Evolutionary conservation across 1,140 invertebrate species (phyloP), one percentile per base, ranked within the genome.

Genomic region (Propsilocerus akamusi): DNA sequence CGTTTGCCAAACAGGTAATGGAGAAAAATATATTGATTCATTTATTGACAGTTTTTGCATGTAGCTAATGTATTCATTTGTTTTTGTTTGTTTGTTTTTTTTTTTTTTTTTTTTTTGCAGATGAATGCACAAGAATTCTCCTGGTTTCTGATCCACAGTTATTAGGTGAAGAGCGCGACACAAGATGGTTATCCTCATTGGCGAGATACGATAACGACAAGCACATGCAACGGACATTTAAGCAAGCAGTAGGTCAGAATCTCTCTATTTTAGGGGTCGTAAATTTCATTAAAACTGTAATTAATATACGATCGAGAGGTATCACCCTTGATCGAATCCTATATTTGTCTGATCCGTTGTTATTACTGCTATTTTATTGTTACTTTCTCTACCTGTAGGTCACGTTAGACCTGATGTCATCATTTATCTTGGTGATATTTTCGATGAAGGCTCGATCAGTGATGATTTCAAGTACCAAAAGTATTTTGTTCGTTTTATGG

Each of bases 81-180:
- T 37, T 34, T 37, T 11, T 41, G 8, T 8, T 50, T n/a, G 14
- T 25, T 6, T n/a, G 20, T 26, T 14, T n/a, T 25, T 26, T 12
- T 25, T 41, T 8, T 8, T 50, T 23, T 25, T 24, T 6, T 14
- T 26, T 49, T 32, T 50, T 26, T 54, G 49, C 26, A 64, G 56
- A 61, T 2, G 69, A 73, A 46, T 84, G 82, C 59, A 74, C 77
- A 1, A 76, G 74, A 53, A 69, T 94, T 26, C 64, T 96, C 20
- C 69, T 95, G 24, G 83, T 93, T 34, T 86, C 88, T n/a, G 92
- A 96, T 69, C 89, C 91, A 22, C 92, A 95, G 67, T 80, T 95
- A 53, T 74, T 90, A 54, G 91, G 88, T 2, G 75, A 84, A 50
- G 57, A 57, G 12, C 62, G 60, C 20, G 63, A 64, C 49, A 60